Percentiles rank a stretch among this genome's conserved stretches.
These are phyloP conservation scores for Neofelis nebulosa DNA, from an alignment of 2,113 vertebrate species.

Conservation along the genomic window DNA sequence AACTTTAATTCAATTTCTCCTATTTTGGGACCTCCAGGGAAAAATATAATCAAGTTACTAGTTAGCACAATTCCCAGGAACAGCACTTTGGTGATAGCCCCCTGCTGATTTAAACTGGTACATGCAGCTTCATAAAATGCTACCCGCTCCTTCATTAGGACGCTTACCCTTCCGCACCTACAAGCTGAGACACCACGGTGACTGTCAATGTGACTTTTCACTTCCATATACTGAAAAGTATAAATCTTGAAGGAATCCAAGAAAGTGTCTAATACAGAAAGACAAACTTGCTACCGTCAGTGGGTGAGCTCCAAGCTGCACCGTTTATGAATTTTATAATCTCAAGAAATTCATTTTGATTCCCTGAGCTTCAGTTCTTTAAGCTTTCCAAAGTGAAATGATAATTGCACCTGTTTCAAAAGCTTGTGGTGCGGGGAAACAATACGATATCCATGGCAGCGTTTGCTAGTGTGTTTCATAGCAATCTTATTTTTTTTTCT, in stretches of 20 bases:
- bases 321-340: neutral
- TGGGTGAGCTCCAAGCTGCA: too few relatives aligned
- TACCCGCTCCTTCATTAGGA: neutral
- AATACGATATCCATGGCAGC: neutral
- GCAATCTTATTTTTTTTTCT: neutral
- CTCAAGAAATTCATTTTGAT: neutral
- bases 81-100: neutral
- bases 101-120: neutral
- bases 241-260: neutral
- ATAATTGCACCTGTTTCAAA: neutral
- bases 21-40: neutral
- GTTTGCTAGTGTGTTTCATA: neutral
- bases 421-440: accelerated
- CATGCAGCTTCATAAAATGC: neutral
- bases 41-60: neutral
- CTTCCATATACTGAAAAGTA: neutral
- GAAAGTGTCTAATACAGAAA: neutral
- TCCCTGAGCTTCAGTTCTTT: neutral
- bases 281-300: neutral
- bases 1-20: neutral
- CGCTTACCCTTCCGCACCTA: neutral
- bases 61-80: neutral
- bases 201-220: neutral
- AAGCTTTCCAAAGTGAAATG: neutral
- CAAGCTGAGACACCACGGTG: neutral